These are phyloP conservation scores for Stegana nigrithorax DNA, from an alignment of 2,888 invertebrate genomes.

Conservation along the genomic window DNA sequence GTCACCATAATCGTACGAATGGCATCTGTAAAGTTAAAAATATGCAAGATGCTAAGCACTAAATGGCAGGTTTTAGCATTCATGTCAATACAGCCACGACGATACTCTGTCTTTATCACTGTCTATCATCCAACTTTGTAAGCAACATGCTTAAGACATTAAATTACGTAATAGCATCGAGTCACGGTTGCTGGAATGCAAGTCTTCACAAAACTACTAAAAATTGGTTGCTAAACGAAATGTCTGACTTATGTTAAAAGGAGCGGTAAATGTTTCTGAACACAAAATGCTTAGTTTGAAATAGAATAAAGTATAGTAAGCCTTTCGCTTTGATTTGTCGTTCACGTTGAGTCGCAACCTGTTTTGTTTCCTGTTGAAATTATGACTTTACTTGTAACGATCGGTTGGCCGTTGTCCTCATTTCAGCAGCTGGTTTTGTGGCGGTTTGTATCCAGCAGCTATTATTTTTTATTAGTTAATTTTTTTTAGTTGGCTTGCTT, in stretches of 20 bases:
- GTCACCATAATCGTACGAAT: conserved; percentile 93
- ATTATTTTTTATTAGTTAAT: not conserved
- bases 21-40: conserved; percentile 73
- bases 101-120: too few relatives aligned
- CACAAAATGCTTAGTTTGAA: too few relatives aligned
- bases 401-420: conserved; percentile 4
- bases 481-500: too few relatives aligned
- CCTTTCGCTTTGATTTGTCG: not conserved
- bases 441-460: too few relatives aligned
- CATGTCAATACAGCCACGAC: too few relatives aligned
- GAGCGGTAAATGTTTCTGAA: not conserved
- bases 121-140: too few relatives aligned
- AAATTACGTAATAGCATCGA: not conserved
- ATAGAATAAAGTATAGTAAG: not conserved
- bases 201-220: too few relatives aligned
- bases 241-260: not conserved
- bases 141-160: too few relatives aligned
- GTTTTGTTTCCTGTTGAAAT: conserved; percentile 24
- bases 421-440: not conserved
- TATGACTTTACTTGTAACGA: conserved; percentile 10
- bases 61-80: too few relatives aligned
- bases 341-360: conserved; percentile 11
- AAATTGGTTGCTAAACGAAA: conserved; percentile 1
- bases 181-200: conserved; percentile 8
- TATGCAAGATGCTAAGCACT: not conserved